Evolutionary conservation across 2,797 vertebrate species (phyloP).

Genomic region (Halcyon smyrnensis): DNA sequence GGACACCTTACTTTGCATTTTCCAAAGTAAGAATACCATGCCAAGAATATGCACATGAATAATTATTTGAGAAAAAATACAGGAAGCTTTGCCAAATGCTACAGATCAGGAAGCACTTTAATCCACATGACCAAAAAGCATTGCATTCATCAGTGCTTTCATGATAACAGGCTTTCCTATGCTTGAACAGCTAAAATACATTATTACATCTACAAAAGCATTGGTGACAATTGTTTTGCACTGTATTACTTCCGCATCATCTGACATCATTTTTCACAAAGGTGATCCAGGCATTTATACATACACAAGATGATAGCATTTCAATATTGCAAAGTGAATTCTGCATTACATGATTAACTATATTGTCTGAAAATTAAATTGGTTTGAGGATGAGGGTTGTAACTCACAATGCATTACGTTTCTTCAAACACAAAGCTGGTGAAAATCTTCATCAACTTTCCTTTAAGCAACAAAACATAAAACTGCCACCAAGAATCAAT

Average conservation of each 20-base stretch:
- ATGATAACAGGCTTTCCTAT: constrained; percentile 42
- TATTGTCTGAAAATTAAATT: constrained; percentile 51
- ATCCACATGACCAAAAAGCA: constrained; percentile 29
- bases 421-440: constrained; percentile 1
- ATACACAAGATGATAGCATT: constrained; percentile 33
- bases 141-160: constrained; percentile 7
- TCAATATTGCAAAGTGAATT: constrained; percentile 37
- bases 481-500: background rate
- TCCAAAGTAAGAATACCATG: constrained; percentile 33
- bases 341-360: constrained; percentile 26
- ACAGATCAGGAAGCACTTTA: constrained; percentile 43
- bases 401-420: background rate
- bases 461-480: background rate
- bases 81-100: constrained; percentile 44
- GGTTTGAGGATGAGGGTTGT: constrained; percentile 9
- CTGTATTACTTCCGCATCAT: constrained; percentile 36
- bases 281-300: constrained; percentile 25
- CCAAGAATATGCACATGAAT: constrained; percentile 25
- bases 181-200: constrained; percentile 23
- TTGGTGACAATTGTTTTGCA: constrained; percentile 13
- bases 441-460: background rate
- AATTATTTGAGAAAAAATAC: constrained; percentile 39
- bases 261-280: constrained; percentile 44
- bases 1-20: constrained; percentile 44
- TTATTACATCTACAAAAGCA: constrained; percentile 35